phyloP scores from a whole-genome alignment of 1,140 invertebrate species.

The Manduca sexta region DNA sequence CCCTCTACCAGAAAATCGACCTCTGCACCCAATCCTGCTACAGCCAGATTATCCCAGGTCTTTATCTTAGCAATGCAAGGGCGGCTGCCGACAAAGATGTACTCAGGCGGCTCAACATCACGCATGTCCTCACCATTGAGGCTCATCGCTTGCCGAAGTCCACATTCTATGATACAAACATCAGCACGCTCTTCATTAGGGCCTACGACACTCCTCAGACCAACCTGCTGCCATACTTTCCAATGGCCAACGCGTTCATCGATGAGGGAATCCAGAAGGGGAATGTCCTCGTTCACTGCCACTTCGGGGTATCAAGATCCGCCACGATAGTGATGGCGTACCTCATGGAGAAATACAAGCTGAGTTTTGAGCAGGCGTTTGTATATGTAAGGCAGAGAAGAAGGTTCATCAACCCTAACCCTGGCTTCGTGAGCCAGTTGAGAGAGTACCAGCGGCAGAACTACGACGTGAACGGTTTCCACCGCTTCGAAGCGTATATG shows the following conservation, averaged over 20 bases:
- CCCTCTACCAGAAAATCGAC: slow-evolving; percentile 49
- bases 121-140: slow-evolving; percentile 62
- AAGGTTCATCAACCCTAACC: slow-evolving; percentile 95
- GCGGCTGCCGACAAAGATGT: slow-evolving; percentile 51
- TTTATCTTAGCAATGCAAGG: slow-evolving; percentile 60
- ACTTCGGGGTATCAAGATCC: slow-evolving; percentile 95
- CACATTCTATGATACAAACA: slow-evolving; percentile 43
- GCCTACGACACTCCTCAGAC: slow-evolving; percentile 60
- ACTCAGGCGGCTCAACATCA: slow-evolving; percentile 55
- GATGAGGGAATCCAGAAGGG: slow-evolving; percentile 54
- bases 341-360: slow-evolving; percentile 90
- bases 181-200: slow-evolving; percentile 59
- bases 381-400: slow-evolving; percentile 89
- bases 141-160: slow-evolving; percentile 49
- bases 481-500: slow-evolving; percentile 50
- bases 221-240: slow-evolving; percentile 62
- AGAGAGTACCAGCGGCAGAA: slow-evolving; percentile 76
- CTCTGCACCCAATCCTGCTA: slow-evolving; percentile 60
- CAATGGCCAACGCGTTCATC: slow-evolving; percentile 63
- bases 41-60: slow-evolving; percentile 54
- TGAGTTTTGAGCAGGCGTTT: slow-evolving; percentile 93
- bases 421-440: slow-evolving; percentile 98
- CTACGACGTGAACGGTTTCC: slow-evolving; percentile 47
- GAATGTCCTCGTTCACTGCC: slow-evolving; percentile 94
- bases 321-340: slow-evolving; percentile 96